Base-by-base conservation (phyloP, 2,888 invertebrate species). In the Trachelus stipa region DNA sequence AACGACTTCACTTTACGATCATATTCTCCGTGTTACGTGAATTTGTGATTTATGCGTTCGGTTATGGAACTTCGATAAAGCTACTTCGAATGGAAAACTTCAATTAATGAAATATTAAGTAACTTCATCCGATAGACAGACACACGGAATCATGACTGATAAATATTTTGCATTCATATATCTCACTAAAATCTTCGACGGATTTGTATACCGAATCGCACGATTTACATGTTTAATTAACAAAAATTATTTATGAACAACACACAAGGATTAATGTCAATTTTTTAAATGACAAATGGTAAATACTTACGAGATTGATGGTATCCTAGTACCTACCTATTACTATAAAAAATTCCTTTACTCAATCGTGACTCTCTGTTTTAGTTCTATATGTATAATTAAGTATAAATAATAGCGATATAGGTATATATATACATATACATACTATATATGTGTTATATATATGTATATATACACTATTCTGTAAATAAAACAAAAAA, bases 401-500 rank as follows among this genome's bases (percentile, higher is more conserved):
- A 56, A 40, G 15, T 73, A 56, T 30, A 71, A 73, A 30, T 33
- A 76, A 68, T 68, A 35, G 69, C 23, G 15, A 68, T 11, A 37
- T 23, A 35, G 69, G 69, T 56, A 30, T 30, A 30, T 35, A 76
- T 23, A 73, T 34, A 40, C 12, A 68, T 15, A 35, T 12, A 35
- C 1, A 3, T 23, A 33, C 23, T 68, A 68, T 34, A 11, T 11
- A 76, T 30, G 34, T 37, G 12, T 11, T 23, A 30, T 56, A 68
- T 73, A 34, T 34, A 74, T 33, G 12, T 33, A 35, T 56, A 68
- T 73, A n/a, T 34, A 77, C 34, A 56, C 37, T 76, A 37, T 69
- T 69, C 1, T 76, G 71, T 34, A 73, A 37, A 74, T 68, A 78
- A 80, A 76, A 75, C 80, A 76, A 83, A 77, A 81, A 81, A 83